These are phyloP conservation scores for Trachymyrmex cornetzi DNA, from an alignment of 1,140 invertebrate species.

Conservation along the genomic window DNA sequence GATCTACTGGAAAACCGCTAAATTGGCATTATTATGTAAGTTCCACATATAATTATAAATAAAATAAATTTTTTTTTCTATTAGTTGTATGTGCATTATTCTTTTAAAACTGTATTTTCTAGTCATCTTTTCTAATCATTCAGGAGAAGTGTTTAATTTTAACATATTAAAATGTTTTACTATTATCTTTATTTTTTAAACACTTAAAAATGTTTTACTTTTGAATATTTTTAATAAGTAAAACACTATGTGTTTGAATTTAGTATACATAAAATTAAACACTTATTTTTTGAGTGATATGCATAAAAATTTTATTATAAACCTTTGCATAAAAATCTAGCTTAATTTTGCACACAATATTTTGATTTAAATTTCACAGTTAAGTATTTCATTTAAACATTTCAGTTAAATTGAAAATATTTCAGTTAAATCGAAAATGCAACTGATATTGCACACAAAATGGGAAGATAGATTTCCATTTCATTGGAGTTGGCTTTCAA, in stretches of 20 bases:
- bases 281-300: not conserved
- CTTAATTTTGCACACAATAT: not conserved
- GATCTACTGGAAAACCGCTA: too few relatives aligned
- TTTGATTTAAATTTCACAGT: not conserved
- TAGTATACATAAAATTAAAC: too few relatives aligned
- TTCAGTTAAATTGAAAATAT: slow-evolving; percentile 1
- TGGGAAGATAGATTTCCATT: slow-evolving; percentile 22
- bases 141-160: too few relatives aligned
- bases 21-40: too few relatives aligned
- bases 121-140: not conserved
- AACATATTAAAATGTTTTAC: too few relatives aligned
- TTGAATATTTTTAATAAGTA: too few relatives aligned
- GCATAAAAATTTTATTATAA: slow-evolving; percentile 4
- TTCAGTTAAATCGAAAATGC: slow-evolving; percentile 3
- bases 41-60: not conserved
- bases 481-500: slow-evolving; percentile 2
- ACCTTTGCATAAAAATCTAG: not conserved
- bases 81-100: not conserved
- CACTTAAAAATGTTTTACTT: too few relatives aligned
- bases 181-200: too few relatives aligned
- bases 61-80: not conserved
- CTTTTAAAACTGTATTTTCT: not conserved
- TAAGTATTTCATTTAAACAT: not conserved
- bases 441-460: not conserved
- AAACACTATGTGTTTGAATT: too few relatives aligned